These are phyloP conservation scores for Baronia brevicornis DNA, from an alignment of 2,888 invertebrate genomes.

Conservation along the genomic window DNA sequence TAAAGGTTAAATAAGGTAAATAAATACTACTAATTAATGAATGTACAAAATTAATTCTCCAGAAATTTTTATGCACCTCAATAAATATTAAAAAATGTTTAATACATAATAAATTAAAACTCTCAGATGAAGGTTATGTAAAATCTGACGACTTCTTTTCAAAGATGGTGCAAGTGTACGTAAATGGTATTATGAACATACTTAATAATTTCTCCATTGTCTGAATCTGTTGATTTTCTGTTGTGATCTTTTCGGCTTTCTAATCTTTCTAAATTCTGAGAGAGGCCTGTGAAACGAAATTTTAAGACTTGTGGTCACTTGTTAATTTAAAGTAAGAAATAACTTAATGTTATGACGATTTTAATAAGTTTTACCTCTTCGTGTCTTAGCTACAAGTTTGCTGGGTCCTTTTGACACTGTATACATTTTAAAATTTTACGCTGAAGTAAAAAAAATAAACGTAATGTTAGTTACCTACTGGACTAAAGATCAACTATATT, in stretches of 20 bases:
- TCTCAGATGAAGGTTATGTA: slow-evolving; percentile 61
- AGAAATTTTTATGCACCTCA: slow-evolving; percentile 1
- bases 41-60: background rate
- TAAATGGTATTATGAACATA: too few relatives aligned
- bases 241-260: slow-evolving; percentile 83
- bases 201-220: slow-evolving; percentile 80
- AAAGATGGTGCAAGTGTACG: too few relatives aligned
- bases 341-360: slow-evolving; percentile 8
- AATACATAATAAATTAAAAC: slow-evolving; percentile 15
- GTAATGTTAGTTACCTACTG: too few relatives aligned
- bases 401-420: slow-evolving; percentile 91
- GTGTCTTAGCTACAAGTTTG: slow-evolving; percentile 90
- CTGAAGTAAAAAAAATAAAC: slow-evolving; percentile 48
- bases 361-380: slow-evolving; percentile 78
- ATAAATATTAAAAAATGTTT: slow-evolving; percentile 1
- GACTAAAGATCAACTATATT: slow-evolving; percentile 54
- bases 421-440: slow-evolving; percentile 81
- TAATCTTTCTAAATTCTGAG: slow-evolving; percentile 87
- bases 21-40: background rate
- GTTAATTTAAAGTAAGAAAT: slow-evolving; percentile 11
- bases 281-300: slow-evolving; percentile 77
- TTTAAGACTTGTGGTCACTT: slow-evolving; percentile 24
- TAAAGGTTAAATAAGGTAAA: slow-evolving; percentile 16
- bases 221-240: slow-evolving; percentile 80
- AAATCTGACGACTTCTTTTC: too few relatives aligned